A percentile compares a stretch with the other conserved stretches of the same genome.
Conservation (phyloP, 2,888 invertebrate genomes). For the Tetranychus truncatus region DNA sequence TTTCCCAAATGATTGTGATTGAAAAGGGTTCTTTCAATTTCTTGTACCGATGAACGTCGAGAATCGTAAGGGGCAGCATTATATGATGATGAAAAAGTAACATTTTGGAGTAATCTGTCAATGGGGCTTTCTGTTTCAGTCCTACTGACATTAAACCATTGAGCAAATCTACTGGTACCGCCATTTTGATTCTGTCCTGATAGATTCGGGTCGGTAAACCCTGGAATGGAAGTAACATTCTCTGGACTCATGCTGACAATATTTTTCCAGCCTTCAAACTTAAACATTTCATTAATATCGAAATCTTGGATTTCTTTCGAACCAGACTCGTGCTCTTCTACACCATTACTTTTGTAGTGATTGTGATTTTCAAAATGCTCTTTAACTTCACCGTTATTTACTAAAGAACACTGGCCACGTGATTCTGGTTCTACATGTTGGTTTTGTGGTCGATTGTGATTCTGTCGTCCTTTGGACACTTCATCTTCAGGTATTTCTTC, state of each 20-base stretch:
- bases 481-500: constrained; percentile 34
- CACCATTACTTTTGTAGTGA: background rate
- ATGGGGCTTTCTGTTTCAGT: background rate
- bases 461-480: background rate
- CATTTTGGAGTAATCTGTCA: constrained; percentile 4
- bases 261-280: constrained; percentile 41
- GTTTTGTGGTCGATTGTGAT: background rate
- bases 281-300: constrained; percentile 67
- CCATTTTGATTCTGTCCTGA: constrained; percentile 28
- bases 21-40: background rate
- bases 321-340: background rate
- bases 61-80: background rate
- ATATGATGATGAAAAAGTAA: background rate
- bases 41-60: background rate
- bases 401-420: background rate
- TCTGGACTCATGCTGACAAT: background rate
- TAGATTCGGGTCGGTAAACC: background rate
- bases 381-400: background rate
- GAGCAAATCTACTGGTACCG: constrained; percentile 38
- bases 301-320: constrained; percentile 36
- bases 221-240: constrained; percentile 1
- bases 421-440: background rate
- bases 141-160: constrained; percentile 42
- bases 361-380: background rate
- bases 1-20: background rate